Evolutionary conservation across 2,888 invertebrate species (phyloP).

Genomic region (Zhuqinia jingwanae): DNA sequence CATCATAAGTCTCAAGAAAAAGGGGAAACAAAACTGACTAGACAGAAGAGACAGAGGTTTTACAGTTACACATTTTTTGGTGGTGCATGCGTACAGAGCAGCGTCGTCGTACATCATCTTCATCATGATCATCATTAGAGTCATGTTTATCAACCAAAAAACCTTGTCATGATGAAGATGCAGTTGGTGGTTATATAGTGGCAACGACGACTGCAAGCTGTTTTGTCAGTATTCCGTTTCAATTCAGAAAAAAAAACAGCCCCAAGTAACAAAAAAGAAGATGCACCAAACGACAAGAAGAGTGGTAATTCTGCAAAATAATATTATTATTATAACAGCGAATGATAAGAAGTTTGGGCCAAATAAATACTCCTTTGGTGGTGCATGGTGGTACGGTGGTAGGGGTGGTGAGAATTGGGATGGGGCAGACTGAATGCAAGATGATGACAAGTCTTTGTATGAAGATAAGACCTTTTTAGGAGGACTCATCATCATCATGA

Average conservation of each 20-base stretch:
- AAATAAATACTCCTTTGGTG: neutral
- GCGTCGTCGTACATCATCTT: neutral
- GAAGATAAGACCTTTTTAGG: too few species aligned
- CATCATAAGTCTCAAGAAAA: neutral
- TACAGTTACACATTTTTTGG: constrained; percentile 51
- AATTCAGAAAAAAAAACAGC: constrained; percentile 49
- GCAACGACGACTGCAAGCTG: constrained; percentile 43
- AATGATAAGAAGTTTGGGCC: neutral
- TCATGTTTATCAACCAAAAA: constrained; percentile 30
- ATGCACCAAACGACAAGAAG: constrained; percentile 32
- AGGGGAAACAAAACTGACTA: constrained; percentile 55
- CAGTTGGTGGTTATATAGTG: constrained; percentile 13
- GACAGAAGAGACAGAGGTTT: constrained; percentile 38
- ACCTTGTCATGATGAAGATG: constrained; percentile 50
- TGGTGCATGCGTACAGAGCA: constrained; percentile 7
- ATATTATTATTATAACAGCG: neutral
- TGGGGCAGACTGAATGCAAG: neutral
- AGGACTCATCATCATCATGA: too few species aligned
- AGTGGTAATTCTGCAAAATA: constrained; percentile 12
- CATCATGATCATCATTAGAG: constrained; percentile 47
- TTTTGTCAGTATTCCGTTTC: constrained; percentile 14
- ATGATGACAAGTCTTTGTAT: too few species aligned
- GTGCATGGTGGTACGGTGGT: neutral
- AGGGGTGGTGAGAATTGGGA: constrained; percentile 1
- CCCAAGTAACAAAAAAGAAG: constrained; percentile 53